Base-by-base conservation (phyloP, 2,888 invertebrate species). In the Coelogynopora nodosa region DNA sequence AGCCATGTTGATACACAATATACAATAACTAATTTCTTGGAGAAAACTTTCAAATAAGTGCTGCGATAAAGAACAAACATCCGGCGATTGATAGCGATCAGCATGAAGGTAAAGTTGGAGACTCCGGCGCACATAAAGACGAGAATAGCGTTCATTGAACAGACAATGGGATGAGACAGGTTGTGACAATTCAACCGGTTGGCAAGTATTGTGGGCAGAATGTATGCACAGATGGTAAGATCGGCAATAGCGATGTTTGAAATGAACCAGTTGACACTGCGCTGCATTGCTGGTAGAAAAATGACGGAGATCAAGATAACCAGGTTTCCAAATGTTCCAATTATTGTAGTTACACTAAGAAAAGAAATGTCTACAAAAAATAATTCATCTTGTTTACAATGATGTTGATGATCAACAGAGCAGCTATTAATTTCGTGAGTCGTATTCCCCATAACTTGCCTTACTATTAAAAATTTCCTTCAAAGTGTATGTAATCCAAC, bases 21-120 rank as follows among this genome's bases (percentile, higher is more conserved):
- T 13, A 74, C n/a, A 26, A 87, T 67, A 18, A 87, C 74, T 29
- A 30, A 87, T 0, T 26, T 10, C 0, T 30, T 30, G 10, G 87
- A 86, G 74, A 87, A 87, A 26, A 86, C 27, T 0, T 30, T 5
- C 18, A 28, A 67, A 30, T 87, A 87, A 28, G 2, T 67, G 18
- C 23, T 27, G 28, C 86, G 27, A 28, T 87, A 18, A n/a, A 87
- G 67, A 30, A 87, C 86, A 29, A 85, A 87, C 29, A 87, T 30
- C 2, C 85, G 67, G n/a, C 87, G 87, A 67, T 85, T 86, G 0
- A 87, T 85, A 0, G 87, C 87, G 13, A 87, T 87, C 67, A 87
- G 18, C 87, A 86, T 87, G 86, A 87, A 87, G 28, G 29, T 87
- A 67, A 86, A 87, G 80, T 87, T 87, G 2, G 87, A 67, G n/a